Percentiles rank a stretch among this genome's conserved stretches.
phyloP scores from a whole-genome alignment of 2,113 vertebrate genomes.

The Glaucidium brasilianum region DNA sequence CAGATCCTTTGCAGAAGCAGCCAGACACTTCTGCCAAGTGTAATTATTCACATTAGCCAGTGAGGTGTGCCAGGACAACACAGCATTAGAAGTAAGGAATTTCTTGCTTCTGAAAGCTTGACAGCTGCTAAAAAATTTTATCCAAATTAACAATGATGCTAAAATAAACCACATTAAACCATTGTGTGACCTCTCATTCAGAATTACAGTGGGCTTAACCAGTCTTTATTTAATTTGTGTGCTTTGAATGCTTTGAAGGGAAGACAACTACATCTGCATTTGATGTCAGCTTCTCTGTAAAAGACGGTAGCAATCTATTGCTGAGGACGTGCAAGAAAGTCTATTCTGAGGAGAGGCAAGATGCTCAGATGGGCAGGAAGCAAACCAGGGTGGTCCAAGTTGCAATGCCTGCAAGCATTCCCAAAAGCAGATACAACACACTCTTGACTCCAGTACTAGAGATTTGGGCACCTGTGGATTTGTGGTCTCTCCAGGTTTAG shows the following conservation, averaged over 20 bases:
- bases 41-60: neutral
- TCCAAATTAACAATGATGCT: neutral
- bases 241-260: neutral
- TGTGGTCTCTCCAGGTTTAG: neutral
- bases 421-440: neutral
- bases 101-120: neutral
- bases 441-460: neutral
- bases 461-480: neutral
- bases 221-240: neutral
- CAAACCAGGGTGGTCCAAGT: neutral
- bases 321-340: neutral
- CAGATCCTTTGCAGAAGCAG: neutral
- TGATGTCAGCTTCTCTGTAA: neutral
- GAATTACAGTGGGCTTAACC: neutral
- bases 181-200: neutral
- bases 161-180: neutral
- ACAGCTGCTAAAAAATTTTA: neutral
- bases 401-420: accelerated
- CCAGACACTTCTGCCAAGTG: neutral
- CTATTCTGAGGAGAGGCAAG: neutral
- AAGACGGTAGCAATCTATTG: neutral
- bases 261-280: neutral
- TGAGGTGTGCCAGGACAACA: neutral
- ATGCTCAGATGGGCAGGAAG: neutral
- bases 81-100: neutral